These are phyloP conservation scores for Brachionus rotundiformis DNA, from an alignment of 1,140 invertebrate species.

Conservation along the genomic window DNA sequence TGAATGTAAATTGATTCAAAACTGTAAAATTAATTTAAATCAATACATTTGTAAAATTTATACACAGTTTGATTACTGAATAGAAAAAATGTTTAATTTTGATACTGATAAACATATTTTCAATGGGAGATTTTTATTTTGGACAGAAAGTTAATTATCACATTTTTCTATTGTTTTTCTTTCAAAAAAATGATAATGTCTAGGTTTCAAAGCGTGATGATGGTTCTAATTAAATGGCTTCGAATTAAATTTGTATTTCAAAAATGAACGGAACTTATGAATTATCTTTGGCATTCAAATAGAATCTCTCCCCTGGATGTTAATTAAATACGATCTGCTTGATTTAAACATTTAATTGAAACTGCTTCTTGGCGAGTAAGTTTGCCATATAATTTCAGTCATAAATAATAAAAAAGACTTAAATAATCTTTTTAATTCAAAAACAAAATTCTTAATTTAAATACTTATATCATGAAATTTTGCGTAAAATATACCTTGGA, in stretches of 20 bases:
- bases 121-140: neutral
- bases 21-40: slow-evolving; percentile 42
- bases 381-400: too few relatives aligned
- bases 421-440: neutral
- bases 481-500: neutral
- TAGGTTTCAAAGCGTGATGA: slow-evolving; percentile 39
- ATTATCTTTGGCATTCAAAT: slow-evolving; percentile 29
- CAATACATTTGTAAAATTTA: neutral
- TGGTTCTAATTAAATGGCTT: slow-evolving; percentile 13
- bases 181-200: slow-evolving; percentile 15
- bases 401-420: neutral
- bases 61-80: slow-evolving; percentile 13
- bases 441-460: neutral
- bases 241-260: neutral
- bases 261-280: slow-evolving; percentile 32
- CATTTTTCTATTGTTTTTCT: neutral
- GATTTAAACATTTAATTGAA: slow-evolving; percentile 46
- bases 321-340: slow-evolving; percentile 29
- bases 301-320: neutral
- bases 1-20: neutral
- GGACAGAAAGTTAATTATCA: slow-evolving; percentile 37
- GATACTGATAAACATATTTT: slow-evolving; percentile 29
- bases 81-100: slow-evolving; percentile 23
- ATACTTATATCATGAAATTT: neutral
- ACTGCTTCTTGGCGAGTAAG: neutral